Conservation (phyloP, 2,888 invertebrate genomes). For the Philopedon plagiatum region DNA sequence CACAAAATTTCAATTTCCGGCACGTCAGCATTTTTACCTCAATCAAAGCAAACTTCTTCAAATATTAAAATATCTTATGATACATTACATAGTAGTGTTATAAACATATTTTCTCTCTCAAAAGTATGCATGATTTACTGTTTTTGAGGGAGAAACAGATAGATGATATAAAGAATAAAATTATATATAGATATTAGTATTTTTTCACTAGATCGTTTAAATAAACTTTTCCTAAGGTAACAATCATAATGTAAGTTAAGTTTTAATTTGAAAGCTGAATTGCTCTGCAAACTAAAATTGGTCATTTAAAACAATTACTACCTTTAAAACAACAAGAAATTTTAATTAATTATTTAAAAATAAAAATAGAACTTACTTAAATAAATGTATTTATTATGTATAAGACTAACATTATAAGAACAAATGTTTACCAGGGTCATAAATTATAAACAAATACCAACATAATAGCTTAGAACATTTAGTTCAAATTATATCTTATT, state of each 20-base stretch:
- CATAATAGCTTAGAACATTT: too few species aligned
- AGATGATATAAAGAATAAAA: background rate
- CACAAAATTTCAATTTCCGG: background rate
- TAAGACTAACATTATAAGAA: too few species aligned
- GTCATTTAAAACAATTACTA: background rate
- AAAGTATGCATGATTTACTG: background rate
- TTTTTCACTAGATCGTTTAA: conserved; percentile 1
- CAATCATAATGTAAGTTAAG: background rate
- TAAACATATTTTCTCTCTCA: background rate
- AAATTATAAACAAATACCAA: too few species aligned
- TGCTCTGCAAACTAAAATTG: background rate
- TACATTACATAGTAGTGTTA: background rate
- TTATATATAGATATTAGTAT: conserved; percentile 1
- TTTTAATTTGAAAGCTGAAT: background rate
- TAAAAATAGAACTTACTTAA: too few species aligned
- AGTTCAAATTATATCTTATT: too few species aligned
- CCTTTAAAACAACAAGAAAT: too few species aligned
- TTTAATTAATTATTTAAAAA: too few species aligned
- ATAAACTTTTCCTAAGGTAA: background rate
- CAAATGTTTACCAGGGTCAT: too few species aligned
- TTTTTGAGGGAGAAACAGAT: background rate
- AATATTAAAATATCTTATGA: background rate
- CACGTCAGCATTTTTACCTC: background rate
- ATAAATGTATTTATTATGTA: too few species aligned
- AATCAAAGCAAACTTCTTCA: background rate